phyloP scores from a whole-genome alignment of 1,140 invertebrate species.

The Dendrolimus punctatus region DNA sequence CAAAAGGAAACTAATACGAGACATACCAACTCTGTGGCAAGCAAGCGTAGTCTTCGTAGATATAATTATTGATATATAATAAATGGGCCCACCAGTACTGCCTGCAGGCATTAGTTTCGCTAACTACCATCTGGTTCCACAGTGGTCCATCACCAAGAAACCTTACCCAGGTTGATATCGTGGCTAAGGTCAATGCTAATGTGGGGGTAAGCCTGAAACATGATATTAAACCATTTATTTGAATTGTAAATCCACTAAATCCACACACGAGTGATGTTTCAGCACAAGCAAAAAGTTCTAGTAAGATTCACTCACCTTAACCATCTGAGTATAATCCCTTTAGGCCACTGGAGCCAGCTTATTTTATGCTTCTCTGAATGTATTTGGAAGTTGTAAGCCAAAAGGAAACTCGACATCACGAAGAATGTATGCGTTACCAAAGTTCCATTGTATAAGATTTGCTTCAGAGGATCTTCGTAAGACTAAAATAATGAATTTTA shows the following conservation, averaged over 20 bases:
- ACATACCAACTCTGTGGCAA: conserved; percentile 52
- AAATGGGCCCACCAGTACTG: conserved; percentile 79
- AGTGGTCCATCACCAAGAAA: conserved; percentile 43
- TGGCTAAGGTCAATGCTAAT: conserved; percentile 46
- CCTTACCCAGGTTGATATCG: conserved; percentile 42
- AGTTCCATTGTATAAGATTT: conserved; percentile 67
- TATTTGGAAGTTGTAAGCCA: conserved; percentile 66
- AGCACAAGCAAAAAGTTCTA: too few species aligned
- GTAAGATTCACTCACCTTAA: conserved; percentile 42
- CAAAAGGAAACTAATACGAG: background rate
- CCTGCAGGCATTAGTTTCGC: conserved; percentile 70
- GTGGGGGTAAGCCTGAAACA: conserved; percentile 47
- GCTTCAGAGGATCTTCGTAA: conserved; percentile 49
- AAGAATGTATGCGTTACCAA: conserved; percentile 71
- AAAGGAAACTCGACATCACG: conserved; percentile 69
- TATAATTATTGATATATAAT: conserved; percentile 76
- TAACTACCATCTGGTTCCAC: conserved; percentile 35
- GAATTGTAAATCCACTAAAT: too few species aligned
- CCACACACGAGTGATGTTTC: too few species aligned
- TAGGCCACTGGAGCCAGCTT: conserved; percentile 33
- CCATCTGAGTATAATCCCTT: conserved; percentile 62
- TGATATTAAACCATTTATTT: too few species aligned
- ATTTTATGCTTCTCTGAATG: conserved; percentile 35
- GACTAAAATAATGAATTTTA: conserved; percentile 26
- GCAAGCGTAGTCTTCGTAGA: conserved; percentile 39